phyloP scores from a whole-genome alignment of 2,888 invertebrate species.

The Psococerastis gibbosa region DNA sequence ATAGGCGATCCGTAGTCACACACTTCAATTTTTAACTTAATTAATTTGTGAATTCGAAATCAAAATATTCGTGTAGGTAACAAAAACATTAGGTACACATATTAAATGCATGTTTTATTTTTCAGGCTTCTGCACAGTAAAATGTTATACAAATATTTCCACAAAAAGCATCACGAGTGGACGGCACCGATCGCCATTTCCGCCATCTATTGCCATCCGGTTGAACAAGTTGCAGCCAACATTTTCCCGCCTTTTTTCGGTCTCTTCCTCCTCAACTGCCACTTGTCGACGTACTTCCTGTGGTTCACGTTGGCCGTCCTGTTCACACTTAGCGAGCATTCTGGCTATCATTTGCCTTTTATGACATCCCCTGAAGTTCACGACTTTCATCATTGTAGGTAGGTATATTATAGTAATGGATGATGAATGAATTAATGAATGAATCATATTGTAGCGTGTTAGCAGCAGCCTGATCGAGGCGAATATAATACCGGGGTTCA shows the following conservation, averaged over 20 bases:
- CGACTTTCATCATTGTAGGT: conserved; percentile 33
- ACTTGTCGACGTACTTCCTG: conserved; percentile 22
- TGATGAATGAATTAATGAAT: no score
- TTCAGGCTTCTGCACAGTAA: conserved; percentile 29
- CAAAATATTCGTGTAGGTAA: no score
- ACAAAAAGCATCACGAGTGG: conserved; percentile 36
- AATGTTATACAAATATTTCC: conserved; percentile 29
- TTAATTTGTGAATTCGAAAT: no score
- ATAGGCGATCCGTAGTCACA: no score
- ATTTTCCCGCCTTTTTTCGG: conserved; percentile 29
- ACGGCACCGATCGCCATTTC: conserved; percentile 31
- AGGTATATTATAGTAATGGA: no score
- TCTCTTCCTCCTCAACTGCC: conserved; percentile 22
- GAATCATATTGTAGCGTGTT: no score
- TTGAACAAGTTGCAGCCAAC: conserved; percentile 30
- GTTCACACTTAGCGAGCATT: conserved; percentile 30
- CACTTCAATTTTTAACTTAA: no score
- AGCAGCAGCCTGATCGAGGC: no score
- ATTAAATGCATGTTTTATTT: conserved; percentile 11
- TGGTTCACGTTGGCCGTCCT: conserved; percentile 28
- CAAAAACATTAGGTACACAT: no score
- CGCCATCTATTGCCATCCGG: conserved; percentile 28
- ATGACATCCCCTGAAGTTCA: conserved; percentile 32
- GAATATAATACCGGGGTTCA: no score
- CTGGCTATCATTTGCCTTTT: conserved; percentile 33